Conservation (phyloP, 2,888 invertebrate genomes). For the Strigamia crassipes region DNA sequence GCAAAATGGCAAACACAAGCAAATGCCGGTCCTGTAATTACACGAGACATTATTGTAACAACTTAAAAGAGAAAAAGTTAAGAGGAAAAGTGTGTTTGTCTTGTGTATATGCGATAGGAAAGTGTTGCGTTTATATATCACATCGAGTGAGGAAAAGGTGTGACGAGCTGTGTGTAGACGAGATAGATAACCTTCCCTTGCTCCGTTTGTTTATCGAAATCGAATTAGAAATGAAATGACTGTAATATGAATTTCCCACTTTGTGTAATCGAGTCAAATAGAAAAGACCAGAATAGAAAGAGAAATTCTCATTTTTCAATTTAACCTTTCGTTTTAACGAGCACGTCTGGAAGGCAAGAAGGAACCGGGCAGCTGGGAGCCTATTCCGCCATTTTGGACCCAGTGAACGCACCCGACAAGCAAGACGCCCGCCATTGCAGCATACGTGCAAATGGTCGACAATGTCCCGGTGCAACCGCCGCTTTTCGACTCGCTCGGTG, state of each 20-base stretch:
- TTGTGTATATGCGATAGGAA: background rate
- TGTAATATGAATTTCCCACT: too few species aligned
- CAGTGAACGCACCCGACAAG: conserved; percentile 44
- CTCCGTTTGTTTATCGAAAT: too few species aligned
- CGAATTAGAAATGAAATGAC: too few species aligned
- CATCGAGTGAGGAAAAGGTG: too few species aligned
- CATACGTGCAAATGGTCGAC: conserved; percentile 43
- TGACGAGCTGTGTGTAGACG: too few species aligned
- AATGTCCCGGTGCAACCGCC: conserved; percentile 26
- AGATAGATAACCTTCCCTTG: too few species aligned
- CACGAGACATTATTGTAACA: background rate
- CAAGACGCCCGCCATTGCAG: conserved; percentile 45
- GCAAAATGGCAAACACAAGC: conserved; percentile 43
- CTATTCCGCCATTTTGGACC: conserved; percentile 41
- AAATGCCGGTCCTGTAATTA: conserved; percentile 42
- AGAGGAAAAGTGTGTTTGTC: background rate
- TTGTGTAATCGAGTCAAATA: background rate
- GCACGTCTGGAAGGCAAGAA: conserved; percentile 43
- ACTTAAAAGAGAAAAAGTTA: too few species aligned
- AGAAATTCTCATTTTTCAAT: conserved; percentile 13
- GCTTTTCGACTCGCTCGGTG: background rate
- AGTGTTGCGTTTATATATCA: background rate
- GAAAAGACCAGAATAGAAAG: background rate
- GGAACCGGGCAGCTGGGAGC: conserved; percentile 42
- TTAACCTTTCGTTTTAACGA: conserved; percentile 30